Percentiles rank a stretch among this genome's conserved stretches.
These are phyloP conservation scores for Nesidiocoris tenuis DNA, from an alignment of 2,888 invertebrate genomes.

Conservation along the genomic window DNA sequence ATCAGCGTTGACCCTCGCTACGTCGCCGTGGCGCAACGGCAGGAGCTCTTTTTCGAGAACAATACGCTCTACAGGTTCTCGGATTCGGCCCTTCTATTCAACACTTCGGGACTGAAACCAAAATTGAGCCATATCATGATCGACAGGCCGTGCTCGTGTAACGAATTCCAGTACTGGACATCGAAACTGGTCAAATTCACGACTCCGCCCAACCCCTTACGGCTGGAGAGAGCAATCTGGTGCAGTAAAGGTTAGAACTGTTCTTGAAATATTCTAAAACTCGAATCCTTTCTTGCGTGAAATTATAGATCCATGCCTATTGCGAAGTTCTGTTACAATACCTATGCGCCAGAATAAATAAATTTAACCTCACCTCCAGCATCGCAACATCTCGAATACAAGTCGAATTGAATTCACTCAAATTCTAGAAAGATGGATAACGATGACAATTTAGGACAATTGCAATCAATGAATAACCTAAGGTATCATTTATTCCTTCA, in stretches of 20 bases:
- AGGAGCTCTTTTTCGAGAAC: slow-evolving; percentile 64
- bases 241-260: slow-evolving; percentile 45
- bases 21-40: slow-evolving; percentile 52
- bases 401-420: too few relatives aligned
- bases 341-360: too few relatives aligned
- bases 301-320: too few relatives aligned
- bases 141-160: slow-evolving; percentile 63
- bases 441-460: too few relatives aligned
- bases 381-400: too few relatives aligned
- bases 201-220: slow-evolving; percentile 35
- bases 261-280: background rate
- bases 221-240: slow-evolving; percentile 46
- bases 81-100: slow-evolving; percentile 62
- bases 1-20: slow-evolving; percentile 55
- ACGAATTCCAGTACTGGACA: slow-evolving; percentile 54
- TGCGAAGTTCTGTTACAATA: too few relatives aligned
- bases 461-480: too few relatives aligned
- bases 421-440: too few relatives aligned
- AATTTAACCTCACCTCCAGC: too few relatives aligned
- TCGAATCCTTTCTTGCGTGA: too few relatives aligned
- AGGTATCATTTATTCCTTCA: too few relatives aligned
- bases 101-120: slow-evolving; percentile 60
- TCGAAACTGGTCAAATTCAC: slow-evolving; percentile 49
- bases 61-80: slow-evolving; percentile 63
- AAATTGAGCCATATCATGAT: slow-evolving; percentile 63